Conservation (phyloP, 2,797 vertebrate genomes). For the Cirrhinus mrigala region DNA sequence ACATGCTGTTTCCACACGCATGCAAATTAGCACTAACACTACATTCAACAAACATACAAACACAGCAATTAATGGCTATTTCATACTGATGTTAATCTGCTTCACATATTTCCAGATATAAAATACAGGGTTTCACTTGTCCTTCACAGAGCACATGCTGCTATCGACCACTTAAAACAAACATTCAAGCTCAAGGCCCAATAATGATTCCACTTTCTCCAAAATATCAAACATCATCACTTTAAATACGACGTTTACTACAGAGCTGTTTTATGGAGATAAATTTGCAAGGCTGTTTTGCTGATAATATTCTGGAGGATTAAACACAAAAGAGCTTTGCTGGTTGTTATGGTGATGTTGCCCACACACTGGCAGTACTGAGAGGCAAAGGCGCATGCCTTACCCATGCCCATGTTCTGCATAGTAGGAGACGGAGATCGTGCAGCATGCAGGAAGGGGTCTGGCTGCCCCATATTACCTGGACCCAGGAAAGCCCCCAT, state of each 20-base stretch:
- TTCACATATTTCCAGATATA: not conserved
- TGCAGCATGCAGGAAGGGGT: conserved; percentile 91
- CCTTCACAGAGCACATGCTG: conserved; percentile 10
- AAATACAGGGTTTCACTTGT: not conserved
- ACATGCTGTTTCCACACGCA: not conserved
- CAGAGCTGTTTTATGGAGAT: not conserved
- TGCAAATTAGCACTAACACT: not conserved
- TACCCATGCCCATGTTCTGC: conserved; percentile 84
- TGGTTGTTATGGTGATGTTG: conserved; percentile 40
- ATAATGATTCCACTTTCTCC: not conserved
- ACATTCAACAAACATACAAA: conserved; percentile 3
- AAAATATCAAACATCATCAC: not conserved
- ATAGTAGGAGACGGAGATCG: conserved; percentile 91
- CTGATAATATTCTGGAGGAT: conserved; percentile 3
- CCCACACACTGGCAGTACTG: conserved; percentile 38
- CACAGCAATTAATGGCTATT: not conserved
- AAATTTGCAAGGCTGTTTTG: not conserved
- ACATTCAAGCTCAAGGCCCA: conserved; percentile 5
- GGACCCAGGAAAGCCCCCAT: conserved; percentile 90
- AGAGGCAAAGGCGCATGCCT: conserved; percentile 70
- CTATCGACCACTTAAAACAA: conserved; percentile 10
- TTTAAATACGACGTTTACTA: not conserved
- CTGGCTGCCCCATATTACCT: conserved; percentile 82
- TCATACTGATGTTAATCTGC: not conserved
- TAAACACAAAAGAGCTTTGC: conserved; percentile 30